Conservation (phyloP, 2,113 vertebrate genomes). For the Pachyramphus minor region DNA sequence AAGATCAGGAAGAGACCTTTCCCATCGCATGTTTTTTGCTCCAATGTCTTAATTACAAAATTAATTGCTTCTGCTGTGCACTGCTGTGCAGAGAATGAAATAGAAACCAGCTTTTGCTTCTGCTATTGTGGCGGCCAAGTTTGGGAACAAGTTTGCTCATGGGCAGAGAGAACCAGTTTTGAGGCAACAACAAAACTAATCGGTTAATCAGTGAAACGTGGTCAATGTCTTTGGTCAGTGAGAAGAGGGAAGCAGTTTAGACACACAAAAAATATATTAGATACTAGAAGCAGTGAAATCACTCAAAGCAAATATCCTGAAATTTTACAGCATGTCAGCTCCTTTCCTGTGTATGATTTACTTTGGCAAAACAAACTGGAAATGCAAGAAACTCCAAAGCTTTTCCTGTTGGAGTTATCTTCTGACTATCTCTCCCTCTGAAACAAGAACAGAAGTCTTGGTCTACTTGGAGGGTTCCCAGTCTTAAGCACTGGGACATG, state of each 20-base stretch:
- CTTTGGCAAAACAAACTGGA: background rate
- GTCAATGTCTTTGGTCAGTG: background rate
- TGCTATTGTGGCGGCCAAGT: background rate
- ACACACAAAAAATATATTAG: background rate
- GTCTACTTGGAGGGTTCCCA: background rate
- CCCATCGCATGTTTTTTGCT: rapidly evolving
- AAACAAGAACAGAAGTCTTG: background rate
- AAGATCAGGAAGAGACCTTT: background rate
- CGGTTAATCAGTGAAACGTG: background rate
- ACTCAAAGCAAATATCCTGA: background rate
- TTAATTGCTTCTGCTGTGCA: background rate
- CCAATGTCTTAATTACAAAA: background rate
- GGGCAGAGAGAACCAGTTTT: background rate
- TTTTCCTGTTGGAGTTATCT: background rate
- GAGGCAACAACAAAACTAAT: background rate
- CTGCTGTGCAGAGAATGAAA: background rate
- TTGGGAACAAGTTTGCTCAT: background rate
- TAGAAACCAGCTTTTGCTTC: background rate
- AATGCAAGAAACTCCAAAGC: background rate
- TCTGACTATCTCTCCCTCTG: background rate
- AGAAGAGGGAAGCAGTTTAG: background rate
- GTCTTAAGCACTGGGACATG: background rate
- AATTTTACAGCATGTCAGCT: background rate
- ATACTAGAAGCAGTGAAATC: background rate
- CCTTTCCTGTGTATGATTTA: background rate